Conservation (phyloP, 2,888 invertebrate species). For the Xanthia togata region DNA sequence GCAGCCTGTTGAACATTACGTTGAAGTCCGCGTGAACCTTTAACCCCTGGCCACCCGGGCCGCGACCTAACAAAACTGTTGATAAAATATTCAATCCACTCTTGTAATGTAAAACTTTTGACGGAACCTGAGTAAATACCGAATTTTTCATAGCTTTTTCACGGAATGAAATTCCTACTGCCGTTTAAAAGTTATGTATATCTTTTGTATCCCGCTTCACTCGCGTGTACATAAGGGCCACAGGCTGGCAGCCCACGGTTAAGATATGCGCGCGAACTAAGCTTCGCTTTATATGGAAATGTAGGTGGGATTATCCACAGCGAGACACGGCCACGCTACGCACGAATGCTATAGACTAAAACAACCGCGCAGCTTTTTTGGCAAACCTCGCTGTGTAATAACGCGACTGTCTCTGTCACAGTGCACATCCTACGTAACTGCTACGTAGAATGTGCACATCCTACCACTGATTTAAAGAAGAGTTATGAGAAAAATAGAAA, state of each 20-base stretch:
- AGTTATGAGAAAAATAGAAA: no score
- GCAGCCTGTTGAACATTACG: slow-evolving; percentile 23
- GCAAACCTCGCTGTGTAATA: neutral
- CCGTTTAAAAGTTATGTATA: neutral
- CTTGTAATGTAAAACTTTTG: slow-evolving; percentile 25
- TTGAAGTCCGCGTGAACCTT: neutral
- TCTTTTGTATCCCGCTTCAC: no score
- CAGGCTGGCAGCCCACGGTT: no score
- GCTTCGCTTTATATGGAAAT: neutral
- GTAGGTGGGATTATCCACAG: neutral
- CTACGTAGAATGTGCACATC: no score
- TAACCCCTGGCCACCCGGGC: neutral
- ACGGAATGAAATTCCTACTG: neutral
- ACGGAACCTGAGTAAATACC: slow-evolving; percentile 1
- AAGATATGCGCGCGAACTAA: neutral
- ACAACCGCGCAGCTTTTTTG: neutral
- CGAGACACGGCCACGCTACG: neutral
- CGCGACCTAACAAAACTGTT: slow-evolving; percentile 18
- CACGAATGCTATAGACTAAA: neutral
- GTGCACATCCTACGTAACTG: neutral
- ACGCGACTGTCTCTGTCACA: no score
- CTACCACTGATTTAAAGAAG: no score
- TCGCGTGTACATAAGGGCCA: neutral
- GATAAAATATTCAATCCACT: slow-evolving; percentile 56
- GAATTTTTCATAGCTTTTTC: neutral